These are phyloP conservation scores for Drosophila persimilis DNA, from an alignment of 1,140 invertebrate genomes.

Conservation along the genomic window DNA sequence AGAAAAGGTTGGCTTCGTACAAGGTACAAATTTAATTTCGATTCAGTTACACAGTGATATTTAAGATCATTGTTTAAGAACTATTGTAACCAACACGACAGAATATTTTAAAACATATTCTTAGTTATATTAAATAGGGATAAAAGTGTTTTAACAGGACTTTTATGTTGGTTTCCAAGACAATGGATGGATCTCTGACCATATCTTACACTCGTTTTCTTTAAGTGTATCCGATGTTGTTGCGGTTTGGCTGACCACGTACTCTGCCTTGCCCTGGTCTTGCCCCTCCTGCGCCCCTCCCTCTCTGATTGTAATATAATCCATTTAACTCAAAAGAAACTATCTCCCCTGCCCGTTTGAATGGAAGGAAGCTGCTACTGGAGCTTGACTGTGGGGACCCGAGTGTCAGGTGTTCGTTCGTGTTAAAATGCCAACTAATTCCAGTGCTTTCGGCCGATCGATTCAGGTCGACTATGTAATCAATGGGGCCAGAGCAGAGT, in stretches of 20 bases:
- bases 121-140: too few species aligned
- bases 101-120: too few species aligned
- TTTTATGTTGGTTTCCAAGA: too few species aligned
- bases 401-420: slow-evolving; percentile 78
- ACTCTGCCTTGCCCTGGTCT: not conserved
- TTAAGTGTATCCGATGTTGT: slow-evolving; percentile 11
- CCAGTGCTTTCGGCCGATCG: slow-evolving; percentile 71
- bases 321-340: slow-evolving; percentile 71
- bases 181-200: too few species aligned
- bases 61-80: too few species aligned
- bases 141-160: too few species aligned
- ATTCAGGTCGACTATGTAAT: slow-evolving; percentile 57
- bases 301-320: slow-evolving; percentile 56
- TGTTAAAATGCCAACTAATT: slow-evolving; percentile 82
- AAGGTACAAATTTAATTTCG: too few species aligned
- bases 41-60: too few species aligned
- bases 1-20: too few species aligned
- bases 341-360: slow-evolving; percentile 16
- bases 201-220: not conserved
- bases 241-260: slow-evolving; percentile 41
- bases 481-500: slow-evolving; percentile 69
- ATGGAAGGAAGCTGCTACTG: slow-evolving; percentile 42
- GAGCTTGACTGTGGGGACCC: slow-evolving; percentile 19
- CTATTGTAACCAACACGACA: too few species aligned
- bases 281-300: not conserved